A percentile compares a stretch with the other conserved stretches of the same genome.
These are phyloP conservation scores for Corythoichthys haematopterus DNA, from an alignment of 2,113 vertebrate species.

Conservation along the genomic window DNA sequence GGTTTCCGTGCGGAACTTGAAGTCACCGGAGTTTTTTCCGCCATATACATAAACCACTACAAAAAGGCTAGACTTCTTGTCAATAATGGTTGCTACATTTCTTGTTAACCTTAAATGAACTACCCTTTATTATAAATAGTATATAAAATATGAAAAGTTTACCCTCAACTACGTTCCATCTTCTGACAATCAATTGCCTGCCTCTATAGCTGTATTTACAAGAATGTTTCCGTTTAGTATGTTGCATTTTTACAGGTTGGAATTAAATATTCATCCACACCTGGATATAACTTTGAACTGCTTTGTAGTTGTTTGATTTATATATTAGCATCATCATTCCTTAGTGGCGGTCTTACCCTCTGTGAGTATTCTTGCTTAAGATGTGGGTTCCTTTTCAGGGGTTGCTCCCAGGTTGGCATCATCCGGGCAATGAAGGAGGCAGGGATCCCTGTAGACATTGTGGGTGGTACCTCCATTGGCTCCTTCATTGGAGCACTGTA, in stretches of 20 bases:
- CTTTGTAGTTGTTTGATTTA: not conserved
- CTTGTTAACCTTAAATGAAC: too few relatives aligned
- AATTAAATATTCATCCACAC: not conserved
- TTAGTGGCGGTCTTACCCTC: not conserved
- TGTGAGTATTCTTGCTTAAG: not conserved
- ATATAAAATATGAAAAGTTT: too few relatives aligned
- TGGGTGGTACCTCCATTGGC: constrained; percentile 89
- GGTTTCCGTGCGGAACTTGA: too few relatives aligned
- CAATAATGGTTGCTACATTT: too few relatives aligned
- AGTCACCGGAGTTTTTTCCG: too few relatives aligned
- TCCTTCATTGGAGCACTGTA: constrained; percentile 89
- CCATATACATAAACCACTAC: too few relatives aligned
- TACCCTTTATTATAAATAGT: too few relatives aligned
- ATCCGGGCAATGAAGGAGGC: constrained; percentile 82
- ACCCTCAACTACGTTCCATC: too few relatives aligned
- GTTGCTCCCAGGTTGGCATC: constrained; percentile 87
- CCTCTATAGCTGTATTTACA: not conserved
- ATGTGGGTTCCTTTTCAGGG: constrained; percentile 62
- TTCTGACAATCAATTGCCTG: too few relatives aligned
- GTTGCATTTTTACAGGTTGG: not conserved
- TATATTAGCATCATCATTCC: not conserved
- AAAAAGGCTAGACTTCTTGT: too few relatives aligned
- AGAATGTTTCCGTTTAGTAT: not conserved
- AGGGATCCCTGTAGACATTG: constrained; percentile 86
- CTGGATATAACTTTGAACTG: not conserved